These are phyloP conservation scores for Mesodorylaimus sp. DNA, from an alignment of 2,888 invertebrate species.

Conservation along the genomic window DNA sequence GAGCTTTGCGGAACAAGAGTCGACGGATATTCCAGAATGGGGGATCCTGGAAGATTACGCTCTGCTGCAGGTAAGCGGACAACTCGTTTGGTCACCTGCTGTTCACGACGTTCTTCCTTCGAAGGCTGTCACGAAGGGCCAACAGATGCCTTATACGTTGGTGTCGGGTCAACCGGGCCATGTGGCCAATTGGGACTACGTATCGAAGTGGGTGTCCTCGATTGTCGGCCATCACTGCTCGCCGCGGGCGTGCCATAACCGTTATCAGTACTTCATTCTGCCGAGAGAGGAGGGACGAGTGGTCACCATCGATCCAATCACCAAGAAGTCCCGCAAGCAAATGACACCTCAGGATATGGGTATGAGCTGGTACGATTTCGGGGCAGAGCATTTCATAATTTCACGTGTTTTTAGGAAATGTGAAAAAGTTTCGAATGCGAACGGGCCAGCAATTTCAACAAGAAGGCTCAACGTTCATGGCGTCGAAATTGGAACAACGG, in stretches of 20 bases:
- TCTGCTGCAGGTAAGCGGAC: constrained; percentile 48
- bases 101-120: constrained; percentile 10
- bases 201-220: constrained; percentile 66
- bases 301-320: constrained; percentile 15
- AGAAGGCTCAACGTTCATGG: constrained; percentile 55
- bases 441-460: constrained; percentile 56
- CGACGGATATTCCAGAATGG: constrained; percentile 51
- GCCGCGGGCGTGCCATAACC: constrained; percentile 68
- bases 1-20: constrained; percentile 6
- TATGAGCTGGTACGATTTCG: neutral
- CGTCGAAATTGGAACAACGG: constrained; percentile 46
- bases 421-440: constrained; percentile 45
- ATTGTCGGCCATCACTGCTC: constrained; percentile 47
- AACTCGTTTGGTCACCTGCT: neutral
- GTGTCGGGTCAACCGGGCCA: constrained; percentile 59
- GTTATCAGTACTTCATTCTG: constrained; percentile 71
- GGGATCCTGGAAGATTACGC: constrained; percentile 73
- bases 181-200: constrained; percentile 86
- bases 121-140: constrained; percentile 39
- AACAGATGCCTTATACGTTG: constrained; percentile 53
- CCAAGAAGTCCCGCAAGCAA: neutral
- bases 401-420: constrained; percentile 22
- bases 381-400: neutral
- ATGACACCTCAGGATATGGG: neutral
- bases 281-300: constrained; percentile 58